Evolutionary conservation across 2,797 vertebrate species (phyloP), one percentile per base, ranked within the genome.

Genomic region (Ficedula albicollis): DNA sequence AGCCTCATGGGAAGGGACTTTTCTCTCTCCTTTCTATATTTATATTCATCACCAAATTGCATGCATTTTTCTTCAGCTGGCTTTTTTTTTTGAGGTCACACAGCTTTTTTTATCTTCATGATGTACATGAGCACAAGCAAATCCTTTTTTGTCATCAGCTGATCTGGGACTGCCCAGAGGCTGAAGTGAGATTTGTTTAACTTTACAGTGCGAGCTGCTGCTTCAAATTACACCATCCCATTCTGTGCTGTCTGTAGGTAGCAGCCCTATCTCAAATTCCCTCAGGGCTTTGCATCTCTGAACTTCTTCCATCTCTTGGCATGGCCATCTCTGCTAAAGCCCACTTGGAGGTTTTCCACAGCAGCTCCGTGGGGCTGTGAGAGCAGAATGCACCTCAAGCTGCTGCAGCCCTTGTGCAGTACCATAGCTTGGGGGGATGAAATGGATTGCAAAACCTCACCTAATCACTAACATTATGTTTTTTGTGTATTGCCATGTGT

Each of bases 1-100:
- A 80, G 51, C 20, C 29, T 90, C 3, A 0, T 36, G 44, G 49
- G 6, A 80, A 41, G 7, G 19, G 13, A 34, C 18, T 76, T 51
- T 39, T 27, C 27, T 1, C 17, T 64, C 30, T 41, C 5, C 63
- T 5, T 44, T 44, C 44, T 41, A 6, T 5, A 5, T 68, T 81
- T 56, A 29, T 46, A 68, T 68, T 75, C 19, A 56, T 72, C 58
- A 73, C 27, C 19, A 66, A 68, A 72, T 41, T 29, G 8, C n/a
- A 21, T 0, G 0, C 6, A 5, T 36, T 59, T 90, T 75, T 43
- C 6, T 81, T 56, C 16, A n/a, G 8, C 7, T 1, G 4, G 10
- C 12, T 87, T 64, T 87, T 84, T 84, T 10, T 18, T 49, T 69
- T 81, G n/a, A 46, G 39, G 32, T 79, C 43, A 84, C 58, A 82